Evolutionary conservation across 2,888 invertebrate species (phyloP).

Genomic region (Chaetoderma sp.): DNA sequence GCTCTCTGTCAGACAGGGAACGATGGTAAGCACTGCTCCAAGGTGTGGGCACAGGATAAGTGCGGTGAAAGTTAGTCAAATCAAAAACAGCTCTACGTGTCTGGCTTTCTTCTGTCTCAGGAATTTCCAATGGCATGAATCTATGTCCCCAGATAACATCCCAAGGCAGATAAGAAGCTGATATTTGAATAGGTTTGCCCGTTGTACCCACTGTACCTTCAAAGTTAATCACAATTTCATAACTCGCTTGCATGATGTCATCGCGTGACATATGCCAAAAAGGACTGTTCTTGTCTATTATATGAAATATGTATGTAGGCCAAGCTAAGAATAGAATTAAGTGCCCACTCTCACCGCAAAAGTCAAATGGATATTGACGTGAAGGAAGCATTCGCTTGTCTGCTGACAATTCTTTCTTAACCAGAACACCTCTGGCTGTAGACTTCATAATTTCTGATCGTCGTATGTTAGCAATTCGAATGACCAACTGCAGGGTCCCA

Average conservation of each 20-base stretch:
- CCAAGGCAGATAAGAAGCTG: constrained; percentile 45
- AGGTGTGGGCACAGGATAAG: constrained; percentile 32
- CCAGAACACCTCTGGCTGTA: constrained; percentile 91
- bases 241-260: constrained; percentile 87
- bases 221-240: constrained; percentile 93
- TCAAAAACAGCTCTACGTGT: constrained; percentile 35
- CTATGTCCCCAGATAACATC: constrained; percentile 49
- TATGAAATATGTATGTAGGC: constrained; percentile 96
- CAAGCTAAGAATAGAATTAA: constrained; percentile 96
- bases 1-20: no score
- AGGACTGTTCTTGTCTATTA: constrained; percentile 88
- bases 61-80: constrained; percentile 35
- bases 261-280: constrained; percentile 89
- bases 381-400: constrained; percentile 92
- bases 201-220: constrained; percentile 80
- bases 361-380: constrained; percentile 89
- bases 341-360: constrained; percentile 90
- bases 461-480: constrained; percentile 70
- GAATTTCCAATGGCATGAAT: constrained; percentile 31
- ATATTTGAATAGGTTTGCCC: constrained; percentile 46
- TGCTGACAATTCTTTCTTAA: constrained; percentile 87
- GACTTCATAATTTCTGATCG: constrained; percentile 76
- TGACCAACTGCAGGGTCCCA: constrained; percentile 64
- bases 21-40: constrained; percentile 33
- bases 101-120: constrained; percentile 11